Base-by-base conservation (phyloP, 2,888 invertebrate species). In the Cephus sareptanus region DNA sequence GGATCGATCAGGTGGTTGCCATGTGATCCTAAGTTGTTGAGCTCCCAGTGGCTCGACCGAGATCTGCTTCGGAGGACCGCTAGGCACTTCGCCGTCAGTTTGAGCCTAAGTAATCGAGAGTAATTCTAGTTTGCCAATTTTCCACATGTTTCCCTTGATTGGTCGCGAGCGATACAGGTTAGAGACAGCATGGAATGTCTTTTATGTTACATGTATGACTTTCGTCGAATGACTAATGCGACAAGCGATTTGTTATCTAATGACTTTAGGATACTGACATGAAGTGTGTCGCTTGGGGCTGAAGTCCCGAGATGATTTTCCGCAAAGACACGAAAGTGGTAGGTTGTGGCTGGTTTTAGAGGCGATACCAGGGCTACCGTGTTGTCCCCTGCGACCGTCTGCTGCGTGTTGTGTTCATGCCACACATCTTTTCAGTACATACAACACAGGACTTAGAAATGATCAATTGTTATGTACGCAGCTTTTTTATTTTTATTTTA, bases 1-100 rank as follows among this genome's bases (percentile, higher is more conserved):
- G 79, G 95, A 95, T n/a, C 94, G 92, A 69, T 94, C 93, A 0
- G 96, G 96, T 9, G 96, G 94, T 77, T 95, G 94, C 96, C 96
- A 96, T n/a, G 94, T 94, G 81, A 96, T 94, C 85, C 94, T 93
- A 74, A 96, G 91, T 88, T 96, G 94, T 79, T 95, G 95, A 0
- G 96, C 94, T 1, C 94, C 95, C 15, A 95, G 93, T 0, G 96
- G 94, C 68, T 94, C 94, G 30, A 94, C 95, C 75, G 93, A 93
- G 34, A 96, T 94, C 85, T 94, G 94, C 34, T 93, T 93, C 0
- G 96, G 96, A 0, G 95, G 94, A 70, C 95, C 96, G 30, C 95
- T 94, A 0, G 96, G 96, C 0, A 94, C 94, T 92, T 94, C 94
- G 0, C 93, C 92, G 75, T 93, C 93, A 0, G 93, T 94, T 87